Conservation (phyloP, 2,888 invertebrate genomes). For the Ashinkailepas kermadecensis region DNA sequence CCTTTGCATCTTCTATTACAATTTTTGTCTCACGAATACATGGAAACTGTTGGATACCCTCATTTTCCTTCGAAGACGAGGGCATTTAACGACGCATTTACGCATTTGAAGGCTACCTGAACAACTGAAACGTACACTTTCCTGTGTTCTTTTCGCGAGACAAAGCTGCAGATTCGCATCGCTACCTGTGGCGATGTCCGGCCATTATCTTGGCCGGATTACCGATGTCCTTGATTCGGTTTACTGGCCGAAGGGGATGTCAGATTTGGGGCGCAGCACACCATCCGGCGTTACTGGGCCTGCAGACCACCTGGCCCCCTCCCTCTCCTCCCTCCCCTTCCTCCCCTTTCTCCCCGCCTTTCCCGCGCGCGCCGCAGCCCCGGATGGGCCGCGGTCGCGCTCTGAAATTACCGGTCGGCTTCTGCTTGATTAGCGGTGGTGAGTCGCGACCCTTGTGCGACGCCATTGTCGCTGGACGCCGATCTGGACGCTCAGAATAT, state of each 20-base stretch:
- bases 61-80: no score
- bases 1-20: no score
- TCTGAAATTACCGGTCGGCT: neutral
- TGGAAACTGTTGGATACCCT: no score
- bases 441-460: neutral
- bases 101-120: no score
- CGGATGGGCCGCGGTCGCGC: no score
- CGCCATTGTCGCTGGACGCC: neutral
- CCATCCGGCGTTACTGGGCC: neutral
- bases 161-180: neutral
- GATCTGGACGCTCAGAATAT: no score
- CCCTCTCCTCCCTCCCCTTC: neutral
- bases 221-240: neutral
- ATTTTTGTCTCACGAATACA: no score
- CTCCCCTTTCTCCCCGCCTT: neutral
- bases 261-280: no score
- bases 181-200: neutral
- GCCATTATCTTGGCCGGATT: neutral
- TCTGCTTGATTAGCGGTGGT: neutral
- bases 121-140: no score
- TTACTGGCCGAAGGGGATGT: no score
- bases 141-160: neutral
- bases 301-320: neutral
- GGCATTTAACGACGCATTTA: no score
- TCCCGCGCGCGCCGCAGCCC: neutral